A percentile compares a stretch with the other conserved stretches of the same genome.
These are phyloP conservation scores for Podarcis lilfordi DNA, from an alignment of 2,797 vertebrate genomes.

Conservation along the genomic window DNA sequence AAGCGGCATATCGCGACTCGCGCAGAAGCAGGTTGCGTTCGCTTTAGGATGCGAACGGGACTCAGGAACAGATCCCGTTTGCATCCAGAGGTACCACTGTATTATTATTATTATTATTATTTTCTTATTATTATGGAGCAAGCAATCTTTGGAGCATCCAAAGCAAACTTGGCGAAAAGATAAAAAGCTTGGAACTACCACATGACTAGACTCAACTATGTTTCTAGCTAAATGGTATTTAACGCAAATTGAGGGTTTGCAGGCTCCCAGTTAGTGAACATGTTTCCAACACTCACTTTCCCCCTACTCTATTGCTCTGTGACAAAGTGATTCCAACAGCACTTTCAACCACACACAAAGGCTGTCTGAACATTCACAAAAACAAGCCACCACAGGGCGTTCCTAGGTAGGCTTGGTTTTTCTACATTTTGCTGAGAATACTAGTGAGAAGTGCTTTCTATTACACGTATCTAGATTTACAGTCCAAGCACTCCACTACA, in stretches of 20 bases:
- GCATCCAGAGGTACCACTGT: too few relatives aligned
- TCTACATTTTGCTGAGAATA: background rate
- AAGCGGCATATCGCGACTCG: too few relatives aligned
- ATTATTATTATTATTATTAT: too few relatives aligned
- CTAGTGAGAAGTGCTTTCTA: background rate
- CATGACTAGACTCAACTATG: background rate
- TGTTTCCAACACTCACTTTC: background rate
- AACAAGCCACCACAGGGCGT: background rate
- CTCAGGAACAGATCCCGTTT: too few relatives aligned
- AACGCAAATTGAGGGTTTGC: constrained; percentile 9
- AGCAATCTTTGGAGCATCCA: background rate
- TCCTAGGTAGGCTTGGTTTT: background rate
- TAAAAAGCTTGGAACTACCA: background rate
- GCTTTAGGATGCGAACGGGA: too few relatives aligned
- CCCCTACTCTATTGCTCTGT: background rate
- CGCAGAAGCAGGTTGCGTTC: too few relatives aligned
- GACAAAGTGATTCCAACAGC: background rate
- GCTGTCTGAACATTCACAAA: background rate
- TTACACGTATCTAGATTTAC: background rate
- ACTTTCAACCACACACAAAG: background rate
- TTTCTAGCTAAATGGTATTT: background rate
- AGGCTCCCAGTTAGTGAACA: background rate
- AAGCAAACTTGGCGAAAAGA: background rate
- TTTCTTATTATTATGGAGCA: background rate
- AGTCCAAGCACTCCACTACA: background rate